These are phyloP conservation scores for Meles meles DNA, from an alignment of 2,113 vertebrate genomes.

Conservation along the genomic window DNA sequence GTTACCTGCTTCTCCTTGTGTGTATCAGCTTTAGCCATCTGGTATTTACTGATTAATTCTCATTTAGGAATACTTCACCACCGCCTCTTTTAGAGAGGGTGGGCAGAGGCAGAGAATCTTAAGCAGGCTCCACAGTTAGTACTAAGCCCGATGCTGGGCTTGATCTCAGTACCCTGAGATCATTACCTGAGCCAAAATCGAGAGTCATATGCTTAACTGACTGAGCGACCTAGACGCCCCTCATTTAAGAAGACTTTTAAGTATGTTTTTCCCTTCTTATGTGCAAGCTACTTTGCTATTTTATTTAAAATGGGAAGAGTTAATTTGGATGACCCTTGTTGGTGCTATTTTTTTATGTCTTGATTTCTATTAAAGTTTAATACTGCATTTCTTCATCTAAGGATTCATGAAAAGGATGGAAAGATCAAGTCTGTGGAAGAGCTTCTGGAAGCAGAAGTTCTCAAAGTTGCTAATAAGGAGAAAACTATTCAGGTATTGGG, in stretches of 20 bases:
- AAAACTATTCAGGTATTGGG: constrained; percentile 83
- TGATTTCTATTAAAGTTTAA: constrained; percentile 22
- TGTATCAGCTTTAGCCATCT: background rate
- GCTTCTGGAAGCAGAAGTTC: constrained; percentile 87
- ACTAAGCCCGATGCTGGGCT: background rate
- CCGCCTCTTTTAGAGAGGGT: background rate
- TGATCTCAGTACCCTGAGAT: background rate
- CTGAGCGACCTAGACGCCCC: background rate
- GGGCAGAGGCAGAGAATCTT: background rate
- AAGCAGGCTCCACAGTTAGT: background rate
- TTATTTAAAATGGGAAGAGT: background rate
- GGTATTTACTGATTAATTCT: background rate
- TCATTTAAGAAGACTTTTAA: background rate
- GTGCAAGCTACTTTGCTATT: background rate
- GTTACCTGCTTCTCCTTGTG: background rate
- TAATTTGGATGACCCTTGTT: constrained; percentile 22
- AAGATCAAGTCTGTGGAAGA: constrained; percentile 90
- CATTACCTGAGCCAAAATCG: background rate
- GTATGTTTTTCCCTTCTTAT: background rate
- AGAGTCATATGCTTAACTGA: background rate
- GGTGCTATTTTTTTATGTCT: background rate
- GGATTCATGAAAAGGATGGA: constrained; percentile 91
- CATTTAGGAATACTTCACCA: background rate
- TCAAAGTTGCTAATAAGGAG: constrained; percentile 85
- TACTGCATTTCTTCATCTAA: constrained; percentile 68